These are phyloP conservation scores for Scaptodrosophila latifasciaeformis DNA, from an alignment of 2,888 invertebrate species.

Conservation along the genomic window DNA sequence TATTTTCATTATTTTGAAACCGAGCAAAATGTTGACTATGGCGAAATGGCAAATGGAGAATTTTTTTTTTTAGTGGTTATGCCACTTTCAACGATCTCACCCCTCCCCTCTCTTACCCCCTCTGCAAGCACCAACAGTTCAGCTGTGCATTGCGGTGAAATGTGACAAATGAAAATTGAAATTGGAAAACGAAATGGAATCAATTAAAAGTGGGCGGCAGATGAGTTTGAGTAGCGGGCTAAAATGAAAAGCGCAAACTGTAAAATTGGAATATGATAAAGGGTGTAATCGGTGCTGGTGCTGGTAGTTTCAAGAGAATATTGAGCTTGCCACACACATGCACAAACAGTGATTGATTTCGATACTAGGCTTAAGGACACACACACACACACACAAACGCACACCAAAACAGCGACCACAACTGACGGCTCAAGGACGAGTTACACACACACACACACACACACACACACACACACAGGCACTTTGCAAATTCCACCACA, in stretches of 20 bases:
- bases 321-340: conserved; percentile 2
- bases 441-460: conserved; percentile 16
- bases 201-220: conserved; percentile 21
- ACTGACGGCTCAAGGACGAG: conserved; percentile 28
- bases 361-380: conserved; percentile 28
- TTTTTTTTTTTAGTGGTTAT: too few species aligned
- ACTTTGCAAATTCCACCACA: conserved; percentile 7
- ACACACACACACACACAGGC: conserved; percentile 8
- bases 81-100: too few species aligned
- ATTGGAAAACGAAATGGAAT: conserved; percentile 25
- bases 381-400: conserved; percentile 9
- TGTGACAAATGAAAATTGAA: conserved; percentile 40
- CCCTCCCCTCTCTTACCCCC: conserved; percentile 6
- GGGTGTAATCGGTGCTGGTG: neutral
- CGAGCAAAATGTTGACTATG: neutral
- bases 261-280: neutral
- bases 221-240: too few species aligned
- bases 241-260: conserved; percentile 7
- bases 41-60: too few species aligned
- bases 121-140: too few species aligned
- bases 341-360: conserved; percentile 38
- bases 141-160: too few species aligned
- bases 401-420: conserved; percentile 8
- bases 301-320: conserved; percentile 8
- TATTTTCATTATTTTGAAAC: conserved; percentile 36